These are phyloP conservation scores for Caenorhabditis auriculariae DNA, from an alignment of 2,888 invertebrate genomes.

Conservation along the genomic window DNA sequence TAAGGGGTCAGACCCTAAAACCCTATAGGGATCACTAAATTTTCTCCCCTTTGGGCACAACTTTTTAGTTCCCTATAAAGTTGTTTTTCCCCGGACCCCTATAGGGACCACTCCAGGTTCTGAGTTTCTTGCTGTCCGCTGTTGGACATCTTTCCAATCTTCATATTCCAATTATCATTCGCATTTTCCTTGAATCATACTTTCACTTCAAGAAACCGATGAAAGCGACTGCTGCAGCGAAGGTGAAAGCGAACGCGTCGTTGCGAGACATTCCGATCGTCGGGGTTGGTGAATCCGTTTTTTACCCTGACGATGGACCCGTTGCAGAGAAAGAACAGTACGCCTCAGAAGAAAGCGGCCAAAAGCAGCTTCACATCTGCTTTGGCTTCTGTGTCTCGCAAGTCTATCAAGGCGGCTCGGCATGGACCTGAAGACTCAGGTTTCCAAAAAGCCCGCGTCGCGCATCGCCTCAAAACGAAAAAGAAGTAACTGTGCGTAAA, in stretches of 20 bases:
- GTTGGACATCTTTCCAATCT: neutral
- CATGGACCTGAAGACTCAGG: conserved; percentile 38
- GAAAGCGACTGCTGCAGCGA: conserved; percentile 1
- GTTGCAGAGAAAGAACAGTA: conserved; percentile 4
- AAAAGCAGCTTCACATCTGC: conserved; percentile 49
- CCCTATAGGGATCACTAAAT: too few species aligned
- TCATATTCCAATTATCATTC: neutral
- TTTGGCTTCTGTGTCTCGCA: conserved; percentile 27
- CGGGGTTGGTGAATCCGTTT: neutral
- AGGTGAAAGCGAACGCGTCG: conserved; percentile 18
- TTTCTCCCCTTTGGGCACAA: too few species aligned
- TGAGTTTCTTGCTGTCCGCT: neutral
- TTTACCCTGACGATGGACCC: conserved; percentile 2
- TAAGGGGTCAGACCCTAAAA: too few species aligned
- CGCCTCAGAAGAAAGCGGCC: neutral
- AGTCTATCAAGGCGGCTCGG: conserved; percentile 28
- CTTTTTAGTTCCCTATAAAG: too few species aligned
- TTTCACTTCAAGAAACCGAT: too few species aligned
- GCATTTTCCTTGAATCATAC: neutral
- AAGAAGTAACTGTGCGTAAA: conserved; percentile 21
- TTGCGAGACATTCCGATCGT: conserved; percentile 25
- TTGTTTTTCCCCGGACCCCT: too few species aligned
- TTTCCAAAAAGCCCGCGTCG: conserved; percentile 37
- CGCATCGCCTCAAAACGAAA: conserved; percentile 41
- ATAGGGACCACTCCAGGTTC: too few species aligned